These are phyloP conservation scores for Eupsilia transversa DNA, from an alignment of 2,888 invertebrate genomes.

Conservation along the genomic window DNA sequence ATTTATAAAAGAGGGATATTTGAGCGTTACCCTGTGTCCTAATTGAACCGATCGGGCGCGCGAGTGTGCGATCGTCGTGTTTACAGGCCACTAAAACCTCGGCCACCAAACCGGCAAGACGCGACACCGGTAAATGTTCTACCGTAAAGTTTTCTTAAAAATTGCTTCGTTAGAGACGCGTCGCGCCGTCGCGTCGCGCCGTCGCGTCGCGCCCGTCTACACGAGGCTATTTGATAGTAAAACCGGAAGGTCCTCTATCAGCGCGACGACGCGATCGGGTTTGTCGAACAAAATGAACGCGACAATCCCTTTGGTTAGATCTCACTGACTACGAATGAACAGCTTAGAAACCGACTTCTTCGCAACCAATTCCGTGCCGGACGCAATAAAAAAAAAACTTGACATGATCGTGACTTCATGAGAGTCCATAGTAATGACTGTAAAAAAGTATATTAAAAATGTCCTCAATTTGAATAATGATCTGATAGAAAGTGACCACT, in stretches of 20 bases:
- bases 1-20: not conserved
- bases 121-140: no score
- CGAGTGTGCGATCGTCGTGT: not conserved
- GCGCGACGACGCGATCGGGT: not conserved
- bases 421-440: not conserved
- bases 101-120: no score
- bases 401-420: slow-evolving; percentile 3
- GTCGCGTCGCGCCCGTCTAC: no score
- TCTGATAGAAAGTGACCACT: slow-evolving; percentile 1
- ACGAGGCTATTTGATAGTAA: not conserved
- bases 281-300: not conserved
- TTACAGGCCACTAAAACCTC: no score
- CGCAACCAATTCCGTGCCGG: not conserved
- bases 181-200: no score
- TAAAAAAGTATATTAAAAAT: not conserved
- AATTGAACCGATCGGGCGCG: not conserved
- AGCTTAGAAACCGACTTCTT: not conserved
- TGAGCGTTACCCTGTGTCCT: not conserved
- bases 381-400: not conserved
- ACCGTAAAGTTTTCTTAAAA: no score
- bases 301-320: not conserved
- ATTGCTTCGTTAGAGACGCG: no score
- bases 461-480: slow-evolving; percentile 20
- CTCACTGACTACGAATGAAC: not conserved
- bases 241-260: not conserved